A percentile compares a stretch with the other conserved stretches of the same genome.
phyloP scores from a whole-genome alignment of 2,797 vertebrate genomes.

The Scyliorhinus canicula region DNA sequence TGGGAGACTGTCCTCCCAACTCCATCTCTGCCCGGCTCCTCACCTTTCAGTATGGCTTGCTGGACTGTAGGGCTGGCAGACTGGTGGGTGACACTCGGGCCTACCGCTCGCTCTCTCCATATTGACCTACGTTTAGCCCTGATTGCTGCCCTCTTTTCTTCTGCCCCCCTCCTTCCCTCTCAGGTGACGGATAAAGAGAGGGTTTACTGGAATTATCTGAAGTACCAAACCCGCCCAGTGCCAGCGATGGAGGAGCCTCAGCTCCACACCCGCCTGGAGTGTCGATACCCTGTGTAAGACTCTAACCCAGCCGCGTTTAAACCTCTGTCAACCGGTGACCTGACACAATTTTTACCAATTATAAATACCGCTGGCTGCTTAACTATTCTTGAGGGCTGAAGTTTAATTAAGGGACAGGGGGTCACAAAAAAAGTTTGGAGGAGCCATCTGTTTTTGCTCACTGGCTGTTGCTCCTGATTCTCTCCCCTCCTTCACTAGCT shows the following conservation, averaged over 20 bases:
- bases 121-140: too few relatives aligned
- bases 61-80: background rate
- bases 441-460: too few relatives aligned
- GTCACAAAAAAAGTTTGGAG: too few relatives aligned
- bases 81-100: slow-evolving; percentile 19
- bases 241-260: background rate
- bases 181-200: background rate
- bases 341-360: too few relatives aligned
- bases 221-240: background rate
- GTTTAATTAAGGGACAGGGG: too few relatives aligned
- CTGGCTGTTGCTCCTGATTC: too few relatives aligned
- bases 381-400: too few relatives aligned
- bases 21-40: background rate
- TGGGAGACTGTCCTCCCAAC: background rate
- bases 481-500: too few relatives aligned
- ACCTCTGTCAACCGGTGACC: too few relatives aligned
- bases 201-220: slow-evolving; percentile 7
- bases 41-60: background rate
- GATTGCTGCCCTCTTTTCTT: background rate
- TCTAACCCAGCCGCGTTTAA: too few relatives aligned
- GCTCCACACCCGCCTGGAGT: background rate
- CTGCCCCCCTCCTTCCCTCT: background rate
- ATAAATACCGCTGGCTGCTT: too few relatives aligned
- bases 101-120: background rate
- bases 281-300: background rate